Conservation (phyloP, 2,888 invertebrate species). For the Choreutis nemorana region DNA sequence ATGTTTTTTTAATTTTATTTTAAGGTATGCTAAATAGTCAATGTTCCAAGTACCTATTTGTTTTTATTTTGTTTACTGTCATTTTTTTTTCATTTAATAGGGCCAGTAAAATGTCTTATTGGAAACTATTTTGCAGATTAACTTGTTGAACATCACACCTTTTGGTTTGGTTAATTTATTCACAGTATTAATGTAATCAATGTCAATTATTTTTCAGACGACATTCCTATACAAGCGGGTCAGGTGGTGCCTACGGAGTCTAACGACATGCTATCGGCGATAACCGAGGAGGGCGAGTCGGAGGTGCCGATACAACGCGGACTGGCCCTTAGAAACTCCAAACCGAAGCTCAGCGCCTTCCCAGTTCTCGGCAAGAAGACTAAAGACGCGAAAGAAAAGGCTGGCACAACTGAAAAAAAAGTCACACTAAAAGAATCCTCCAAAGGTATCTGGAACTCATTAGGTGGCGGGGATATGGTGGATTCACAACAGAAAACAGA, state of each 20-base stretch:
- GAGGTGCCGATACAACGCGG: slow-evolving; percentile 62
- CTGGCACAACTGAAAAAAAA: slow-evolving; percentile 43
- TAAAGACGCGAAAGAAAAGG: slow-evolving; percentile 60
- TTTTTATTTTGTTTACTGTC: too few relatives aligned
- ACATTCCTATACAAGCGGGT: slow-evolving; percentile 85
- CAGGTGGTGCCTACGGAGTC: slow-evolving; percentile 68
- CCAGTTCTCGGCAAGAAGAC: slow-evolving; percentile 73
- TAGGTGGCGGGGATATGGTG: slow-evolving; percentile 50
- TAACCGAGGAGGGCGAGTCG: slow-evolving; percentile 73
- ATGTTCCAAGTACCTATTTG: too few relatives aligned
- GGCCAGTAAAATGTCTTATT: too few relatives aligned
- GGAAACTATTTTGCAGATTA: too few relatives aligned
- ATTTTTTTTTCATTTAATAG: too few relatives aligned
- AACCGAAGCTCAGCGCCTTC: slow-evolving; percentile 69
- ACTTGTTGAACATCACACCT: too few relatives aligned
- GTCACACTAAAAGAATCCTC: slow-evolving; percentile 49
- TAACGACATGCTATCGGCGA: slow-evolving; percentile 68
- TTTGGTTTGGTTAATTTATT: too few relatives aligned
- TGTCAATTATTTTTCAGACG: slow-evolving; percentile 69
- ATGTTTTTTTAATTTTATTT: too few relatives aligned
- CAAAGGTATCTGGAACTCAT: slow-evolving; percentile 53
- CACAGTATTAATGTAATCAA: too few relatives aligned
- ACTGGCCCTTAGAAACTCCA: slow-evolving; percentile 55
- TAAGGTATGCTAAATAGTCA: too few relatives aligned
- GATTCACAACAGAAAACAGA: slow-evolving; percentile 57